Percentiles rank a stretch among this genome's conserved stretches.
Conservation (phyloP, 2,888 invertebrate species). For the Atherix ibis region DNA sequence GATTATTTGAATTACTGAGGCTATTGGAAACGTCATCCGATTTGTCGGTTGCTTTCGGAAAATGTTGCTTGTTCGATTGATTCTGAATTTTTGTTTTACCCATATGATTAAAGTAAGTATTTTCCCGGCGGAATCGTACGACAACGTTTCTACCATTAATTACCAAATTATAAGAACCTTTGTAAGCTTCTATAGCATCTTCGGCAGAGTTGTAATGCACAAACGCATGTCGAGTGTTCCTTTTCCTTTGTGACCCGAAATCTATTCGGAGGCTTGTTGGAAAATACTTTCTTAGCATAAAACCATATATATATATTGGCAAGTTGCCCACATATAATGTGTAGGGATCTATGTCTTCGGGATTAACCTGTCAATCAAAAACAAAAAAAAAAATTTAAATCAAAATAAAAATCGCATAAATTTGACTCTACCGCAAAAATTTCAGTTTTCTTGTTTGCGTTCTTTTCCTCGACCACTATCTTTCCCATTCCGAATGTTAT, state of each 20-base stretch:
- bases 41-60: no score
- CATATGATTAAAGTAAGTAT: conserved; percentile 41
- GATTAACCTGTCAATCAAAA: conserved; percentile 24
- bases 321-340: conserved; percentile 52
- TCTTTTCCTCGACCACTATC: conserved; percentile 43
- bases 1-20: no score
- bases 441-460: conserved; percentile 38
- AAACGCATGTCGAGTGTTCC: conserved; percentile 51
- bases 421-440: conserved; percentile 24
- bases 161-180: conserved; percentile 39
- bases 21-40: no score
- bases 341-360: conserved; percentile 49
- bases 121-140: conserved; percentile 44
- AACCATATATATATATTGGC: conserved; percentile 44
- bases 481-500: conserved; percentile 43
- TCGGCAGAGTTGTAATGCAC: conserved; percentile 43
- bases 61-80: no score
- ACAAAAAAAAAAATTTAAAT: no score
- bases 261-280: conserved; percentile 44
- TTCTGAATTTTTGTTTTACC: conserved; percentile 27
- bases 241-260: conserved; percentile 51
- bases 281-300: conserved; percentile 43
- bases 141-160: conserved; percentile 47
- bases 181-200: conserved; percentile 45
- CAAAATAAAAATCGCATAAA: no score